Conservation (phyloP, 30 jellyfish, hydroid and myxozoan species). For the Nemopilema nomurai region DNA sequence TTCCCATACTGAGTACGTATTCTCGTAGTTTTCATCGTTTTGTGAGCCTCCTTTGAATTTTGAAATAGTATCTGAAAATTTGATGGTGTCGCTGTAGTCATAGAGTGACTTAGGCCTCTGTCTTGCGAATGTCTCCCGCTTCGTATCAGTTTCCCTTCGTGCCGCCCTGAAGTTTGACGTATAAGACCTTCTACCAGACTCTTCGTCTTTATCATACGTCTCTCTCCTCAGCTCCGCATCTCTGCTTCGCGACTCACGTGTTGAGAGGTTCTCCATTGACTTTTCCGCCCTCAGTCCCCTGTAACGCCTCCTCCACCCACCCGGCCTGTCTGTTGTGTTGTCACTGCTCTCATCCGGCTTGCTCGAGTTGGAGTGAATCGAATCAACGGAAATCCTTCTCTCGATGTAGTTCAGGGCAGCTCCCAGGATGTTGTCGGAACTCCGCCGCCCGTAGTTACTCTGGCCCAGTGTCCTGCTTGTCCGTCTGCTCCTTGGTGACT, state of each 20-base stretch:
- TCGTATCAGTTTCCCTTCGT: not conserved
- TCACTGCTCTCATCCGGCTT: constrained; percentile 4
- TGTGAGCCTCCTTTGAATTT: constrained; percentile 21
- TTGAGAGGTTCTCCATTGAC: not conserved
- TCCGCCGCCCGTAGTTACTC: constrained; percentile 18
- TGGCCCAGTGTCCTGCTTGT: not conserved
- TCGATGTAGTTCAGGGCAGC: constrained; percentile 48
- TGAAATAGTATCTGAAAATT: constrained; percentile 31
- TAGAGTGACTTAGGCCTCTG: constrained; percentile 65
- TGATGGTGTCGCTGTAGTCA: constrained; percentile 7
- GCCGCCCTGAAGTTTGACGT: constrained; percentile 6
- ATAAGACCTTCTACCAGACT: constrained; percentile 16
- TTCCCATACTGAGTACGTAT: constrained; percentile 35
- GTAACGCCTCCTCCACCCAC: not conserved
- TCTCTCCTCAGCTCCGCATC: not conserved
- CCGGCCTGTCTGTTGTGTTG: constrained; percentile 4
- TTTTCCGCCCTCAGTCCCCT: constrained; percentile 2
- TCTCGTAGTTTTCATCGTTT: not conserved
- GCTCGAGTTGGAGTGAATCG: constrained; percentile 6
- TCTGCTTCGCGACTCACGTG: constrained; percentile 1
- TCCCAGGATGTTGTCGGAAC: constrained; percentile 52
- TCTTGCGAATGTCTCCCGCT: constrained; percentile 32
- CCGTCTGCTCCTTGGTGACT: not conserved
- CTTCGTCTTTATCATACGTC: not conserved
- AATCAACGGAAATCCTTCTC: constrained; percentile 9